Evolutionary conservation across 2,888 invertebrate genomes (phyloP).

Genomic region (Sphaerophoria rueppellii): DNA sequence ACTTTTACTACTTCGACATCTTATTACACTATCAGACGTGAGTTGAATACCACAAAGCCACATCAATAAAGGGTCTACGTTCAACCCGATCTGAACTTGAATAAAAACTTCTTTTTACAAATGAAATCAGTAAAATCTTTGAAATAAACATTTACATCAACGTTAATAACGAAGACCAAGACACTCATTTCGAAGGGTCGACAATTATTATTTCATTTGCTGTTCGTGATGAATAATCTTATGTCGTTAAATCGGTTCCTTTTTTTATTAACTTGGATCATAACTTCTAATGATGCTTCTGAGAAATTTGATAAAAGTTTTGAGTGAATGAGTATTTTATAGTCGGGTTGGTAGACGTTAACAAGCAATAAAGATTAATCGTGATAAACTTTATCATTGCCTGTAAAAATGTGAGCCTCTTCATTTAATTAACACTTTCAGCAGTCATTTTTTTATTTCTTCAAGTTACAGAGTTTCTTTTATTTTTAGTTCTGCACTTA

Average conservation of each 20-base stretch:
- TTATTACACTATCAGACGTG: too few species aligned
- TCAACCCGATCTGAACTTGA: too few species aligned
- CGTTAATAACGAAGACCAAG: neutral
- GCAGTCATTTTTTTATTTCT: neutral
- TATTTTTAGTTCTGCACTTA: too few species aligned
- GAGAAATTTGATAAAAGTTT: conserved; percentile 32
- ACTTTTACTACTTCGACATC: too few species aligned
- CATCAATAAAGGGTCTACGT: too few species aligned
- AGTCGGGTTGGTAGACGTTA: neutral
- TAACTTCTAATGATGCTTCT: conserved; percentile 59
- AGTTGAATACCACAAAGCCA: too few species aligned
- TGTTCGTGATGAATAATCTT: conserved; percentile 1
- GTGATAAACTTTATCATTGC: neutral
- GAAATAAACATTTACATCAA: neutral
- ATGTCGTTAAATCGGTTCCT: conserved; percentile 34
- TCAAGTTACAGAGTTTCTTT: neutral
- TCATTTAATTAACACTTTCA: neutral
- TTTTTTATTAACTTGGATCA: neutral
- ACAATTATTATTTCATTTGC: neutral
- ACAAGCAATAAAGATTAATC: neutral
- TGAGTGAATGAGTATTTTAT: conserved; percentile 25
- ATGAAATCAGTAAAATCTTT: neutral
- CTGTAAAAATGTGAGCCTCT: neutral
- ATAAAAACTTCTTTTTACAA: too few species aligned
- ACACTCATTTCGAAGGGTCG: neutral